Conservation (phyloP, 2,113 vertebrate species). For the Lutjanus erythropterus region DNA sequence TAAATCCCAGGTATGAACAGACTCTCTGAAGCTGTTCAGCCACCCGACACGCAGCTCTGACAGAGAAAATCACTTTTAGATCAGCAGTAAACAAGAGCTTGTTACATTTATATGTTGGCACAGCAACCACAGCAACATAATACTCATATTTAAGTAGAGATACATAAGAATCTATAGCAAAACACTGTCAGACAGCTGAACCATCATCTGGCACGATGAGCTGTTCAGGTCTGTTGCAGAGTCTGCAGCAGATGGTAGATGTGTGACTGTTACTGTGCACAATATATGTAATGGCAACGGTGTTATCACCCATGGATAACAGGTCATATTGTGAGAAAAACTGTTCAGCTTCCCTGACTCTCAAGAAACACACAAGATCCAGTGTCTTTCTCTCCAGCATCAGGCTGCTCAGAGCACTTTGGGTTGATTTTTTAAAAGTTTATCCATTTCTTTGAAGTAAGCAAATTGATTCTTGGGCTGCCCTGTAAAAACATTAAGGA, state of each 20-base stretch:
- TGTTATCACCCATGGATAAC: not conserved
- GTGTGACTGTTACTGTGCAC: not conserved
- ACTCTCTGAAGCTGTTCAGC: no score
- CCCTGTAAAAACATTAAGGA: not conserved
- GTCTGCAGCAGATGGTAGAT: not conserved
- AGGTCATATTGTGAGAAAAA: constrained; percentile 15
- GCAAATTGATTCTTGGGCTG: constrained; percentile 49
- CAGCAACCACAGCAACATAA: not conserved
- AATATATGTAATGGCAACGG: not conserved
- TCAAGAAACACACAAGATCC: constrained; percentile 14
- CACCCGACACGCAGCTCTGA: not conserved
- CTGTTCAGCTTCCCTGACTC: not conserved
- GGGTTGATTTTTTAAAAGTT: constrained; percentile 10
- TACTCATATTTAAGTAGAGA: not conserved
- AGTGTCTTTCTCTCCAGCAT: not conserved
- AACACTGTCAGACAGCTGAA: not conserved
- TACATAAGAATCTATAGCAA: constrained; percentile 2
- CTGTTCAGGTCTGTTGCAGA: not conserved
- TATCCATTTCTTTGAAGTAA: constrained; percentile 51
- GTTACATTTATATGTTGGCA: not conserved
- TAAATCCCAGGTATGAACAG: no score
- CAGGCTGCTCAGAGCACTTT: not conserved
- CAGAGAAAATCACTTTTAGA: not conserved
- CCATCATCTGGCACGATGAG: constrained; percentile 4
- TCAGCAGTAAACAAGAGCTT: not conserved